Conservation (phyloP, 2,113 vertebrate genomes). For the Aleadryas rufinucha region DNA sequence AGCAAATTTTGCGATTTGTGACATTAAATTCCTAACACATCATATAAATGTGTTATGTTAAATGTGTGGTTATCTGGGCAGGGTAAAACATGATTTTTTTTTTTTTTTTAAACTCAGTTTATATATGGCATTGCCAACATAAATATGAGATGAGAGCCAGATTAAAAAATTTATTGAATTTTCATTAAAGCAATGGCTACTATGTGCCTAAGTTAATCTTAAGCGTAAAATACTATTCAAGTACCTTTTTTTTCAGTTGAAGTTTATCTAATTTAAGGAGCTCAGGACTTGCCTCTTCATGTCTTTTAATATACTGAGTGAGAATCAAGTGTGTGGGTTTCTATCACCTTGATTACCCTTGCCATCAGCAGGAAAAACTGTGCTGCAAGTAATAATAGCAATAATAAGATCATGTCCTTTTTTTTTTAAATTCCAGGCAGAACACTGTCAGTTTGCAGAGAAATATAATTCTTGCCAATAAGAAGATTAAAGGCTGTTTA, state of each 20-base stretch:
- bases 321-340: constrained; percentile 2
- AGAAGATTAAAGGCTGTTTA: not conserved
- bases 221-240: not conserved
- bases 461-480: not conserved
- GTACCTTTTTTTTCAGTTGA: not conserved
- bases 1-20: not conserved
- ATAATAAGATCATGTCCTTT: not conserved
- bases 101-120: not conserved
- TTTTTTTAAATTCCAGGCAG: not conserved
- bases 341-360: constrained; percentile 14
- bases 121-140: not conserved
- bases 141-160: not conserved
- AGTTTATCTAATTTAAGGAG: not conserved
- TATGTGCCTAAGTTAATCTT: not conserved
- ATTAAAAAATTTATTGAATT: not conserved
- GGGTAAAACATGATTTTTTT: not conserved
- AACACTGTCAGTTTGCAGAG: not conserved
- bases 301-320: not conserved
- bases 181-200: not conserved
- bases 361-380: constrained; percentile 1
- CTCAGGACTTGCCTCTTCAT: not conserved
- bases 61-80: not conserved
- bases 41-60: not conserved
- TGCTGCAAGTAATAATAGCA: not conserved
- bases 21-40: not conserved